phyloP scores from a whole-genome alignment of 2,797 vertebrate species.

The Gymnopithys bicolor region DNA sequence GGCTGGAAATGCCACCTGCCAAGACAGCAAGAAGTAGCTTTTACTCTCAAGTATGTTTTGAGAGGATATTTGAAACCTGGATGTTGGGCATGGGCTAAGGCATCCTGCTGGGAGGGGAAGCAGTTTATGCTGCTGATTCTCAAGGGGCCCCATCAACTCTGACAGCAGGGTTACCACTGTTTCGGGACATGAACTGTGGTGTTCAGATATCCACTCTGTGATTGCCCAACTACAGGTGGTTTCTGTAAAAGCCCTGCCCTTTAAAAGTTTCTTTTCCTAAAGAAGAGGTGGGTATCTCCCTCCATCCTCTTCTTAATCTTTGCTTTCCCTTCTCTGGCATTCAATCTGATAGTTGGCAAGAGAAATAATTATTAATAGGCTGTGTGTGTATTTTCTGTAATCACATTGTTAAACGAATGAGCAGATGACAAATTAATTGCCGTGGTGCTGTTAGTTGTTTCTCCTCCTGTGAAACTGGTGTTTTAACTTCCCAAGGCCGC shows the following conservation, averaged over 20 bases:
- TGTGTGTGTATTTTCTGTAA: background rate
- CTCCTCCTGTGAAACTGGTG: background rate
- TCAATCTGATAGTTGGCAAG: background rate
- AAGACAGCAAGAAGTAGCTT: background rate
- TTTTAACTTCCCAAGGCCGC: background rate
- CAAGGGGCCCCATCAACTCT: background rate
- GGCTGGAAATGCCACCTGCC: background rate
- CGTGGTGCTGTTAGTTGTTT: background rate
- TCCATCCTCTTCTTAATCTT: background rate
- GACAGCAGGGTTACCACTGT: rapidly evolving
- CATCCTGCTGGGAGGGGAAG: background rate
- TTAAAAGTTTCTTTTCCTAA: background rate
- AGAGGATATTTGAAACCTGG: background rate
- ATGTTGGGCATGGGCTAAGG: background rate
- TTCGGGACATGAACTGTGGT: rapidly evolving
- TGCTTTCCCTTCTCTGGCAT: background rate
- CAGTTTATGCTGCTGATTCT: background rate
- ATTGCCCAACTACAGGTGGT: background rate
- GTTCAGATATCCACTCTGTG: background rate
- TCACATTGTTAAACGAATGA: background rate
- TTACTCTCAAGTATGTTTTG: background rate
- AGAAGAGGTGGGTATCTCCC: background rate
- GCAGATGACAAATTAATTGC: background rate
- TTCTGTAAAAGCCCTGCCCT: background rate
- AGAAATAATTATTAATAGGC: background rate